A percentile compares a stretch with the other conserved stretches of the same genome.
These are phyloP conservation scores for Hippocampus comes DNA, from an alignment of 2,113 vertebrate species.

Conservation along the genomic window DNA sequence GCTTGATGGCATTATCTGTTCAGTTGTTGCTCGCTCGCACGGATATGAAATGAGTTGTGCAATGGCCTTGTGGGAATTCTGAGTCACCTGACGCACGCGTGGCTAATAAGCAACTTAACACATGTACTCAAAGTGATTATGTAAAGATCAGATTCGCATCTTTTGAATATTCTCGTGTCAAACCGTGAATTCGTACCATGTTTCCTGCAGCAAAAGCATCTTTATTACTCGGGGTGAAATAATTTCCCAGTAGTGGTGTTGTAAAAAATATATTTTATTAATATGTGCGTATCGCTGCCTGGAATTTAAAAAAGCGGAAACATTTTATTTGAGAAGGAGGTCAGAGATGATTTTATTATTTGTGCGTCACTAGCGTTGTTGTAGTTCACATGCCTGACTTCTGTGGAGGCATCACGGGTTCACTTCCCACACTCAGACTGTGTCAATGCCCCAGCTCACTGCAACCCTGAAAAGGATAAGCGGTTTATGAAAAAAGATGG, in stretches of 20 bases:
- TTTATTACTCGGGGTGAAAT: conserved; percentile 16
- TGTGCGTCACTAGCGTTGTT: not conserved
- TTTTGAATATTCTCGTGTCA: conserved; percentile 32
- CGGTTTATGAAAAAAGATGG: no score
- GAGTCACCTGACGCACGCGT: conserved; percentile 25
- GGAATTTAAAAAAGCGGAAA: not conserved
- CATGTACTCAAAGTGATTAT: conserved; percentile 20
- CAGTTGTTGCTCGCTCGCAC: conserved; percentile 7
- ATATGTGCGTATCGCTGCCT: conserved; percentile 1
- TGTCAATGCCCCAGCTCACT: no score
- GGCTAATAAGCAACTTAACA: conserved; percentile 40
- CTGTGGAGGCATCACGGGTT: no score
- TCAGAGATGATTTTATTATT: not conserved
- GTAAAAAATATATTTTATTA: not conserved
- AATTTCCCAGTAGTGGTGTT: conserved; percentile 3
- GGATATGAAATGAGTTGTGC: conserved; percentile 7
- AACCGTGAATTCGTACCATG: conserved; percentile 27
- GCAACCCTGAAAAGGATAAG: no score
- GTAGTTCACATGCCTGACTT: not conserved
- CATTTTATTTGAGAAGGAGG: conserved; percentile 2
- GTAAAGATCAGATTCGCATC: conserved; percentile 34
- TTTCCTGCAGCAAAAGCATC: conserved; percentile 23
- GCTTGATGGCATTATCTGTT: conserved; percentile 24
- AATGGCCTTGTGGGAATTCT: not conserved
- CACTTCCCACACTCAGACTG: no score